These are phyloP conservation scores for Mormyrus proboscirostris DNA, from an alignment of 2,797 vertebrate species.

Conservation along the genomic window DNA sequence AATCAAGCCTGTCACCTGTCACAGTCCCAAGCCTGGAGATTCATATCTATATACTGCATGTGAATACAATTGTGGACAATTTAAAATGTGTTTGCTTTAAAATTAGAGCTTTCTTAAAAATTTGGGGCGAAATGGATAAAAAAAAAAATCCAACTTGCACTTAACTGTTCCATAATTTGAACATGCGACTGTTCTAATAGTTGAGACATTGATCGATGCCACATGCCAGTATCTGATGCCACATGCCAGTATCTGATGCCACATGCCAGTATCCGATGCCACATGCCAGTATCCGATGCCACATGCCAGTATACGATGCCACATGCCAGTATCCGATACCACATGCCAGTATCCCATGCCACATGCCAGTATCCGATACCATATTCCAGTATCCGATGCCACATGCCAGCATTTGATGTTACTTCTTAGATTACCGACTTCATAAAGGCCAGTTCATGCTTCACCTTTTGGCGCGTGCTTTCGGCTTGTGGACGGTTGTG, in stretches of 20 bases:
- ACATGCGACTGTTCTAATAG: neutral
- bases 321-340: too few relatives aligned
- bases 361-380: too few relatives aligned
- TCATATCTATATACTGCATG: neutral
- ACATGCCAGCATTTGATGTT: neutral
- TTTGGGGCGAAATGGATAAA: neutral
- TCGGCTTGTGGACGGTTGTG: neutral
- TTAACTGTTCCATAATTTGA: neutral
- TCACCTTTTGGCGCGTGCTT: neutral
- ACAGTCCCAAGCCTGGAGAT: neutral
- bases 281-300: too few relatives aligned
- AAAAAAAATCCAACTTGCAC: neutral
- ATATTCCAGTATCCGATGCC: neutral
- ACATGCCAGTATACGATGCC: too few relatives aligned
- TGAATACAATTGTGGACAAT: neutral
- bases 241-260: too few relatives aligned
- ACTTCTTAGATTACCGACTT: neutral
- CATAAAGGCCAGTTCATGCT: neutral
- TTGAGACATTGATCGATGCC: neutral
- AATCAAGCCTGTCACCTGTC: neutral
- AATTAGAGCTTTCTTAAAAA: neutral
- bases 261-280: too few relatives aligned
- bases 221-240: neutral
- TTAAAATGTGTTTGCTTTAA: neutral
- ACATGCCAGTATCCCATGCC: too few relatives aligned